Evolutionary conservation across 2,797 vertebrate species (phyloP).

Genomic region (Hydrocynus forskahlii): DNA sequence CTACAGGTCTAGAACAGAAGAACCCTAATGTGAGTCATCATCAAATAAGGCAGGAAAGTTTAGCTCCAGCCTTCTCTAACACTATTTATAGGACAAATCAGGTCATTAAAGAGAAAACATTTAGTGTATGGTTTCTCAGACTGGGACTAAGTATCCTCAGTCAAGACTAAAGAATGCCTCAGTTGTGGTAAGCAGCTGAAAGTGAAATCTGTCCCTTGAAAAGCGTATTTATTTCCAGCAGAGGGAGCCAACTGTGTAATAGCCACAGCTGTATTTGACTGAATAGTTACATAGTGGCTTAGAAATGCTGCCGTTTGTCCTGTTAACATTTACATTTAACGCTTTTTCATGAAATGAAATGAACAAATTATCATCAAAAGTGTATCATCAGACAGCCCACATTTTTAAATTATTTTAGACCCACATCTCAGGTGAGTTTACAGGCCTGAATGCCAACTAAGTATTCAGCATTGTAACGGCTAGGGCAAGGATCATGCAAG

Average conservation of each 20-base stretch:
- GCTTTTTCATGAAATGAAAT: no score
- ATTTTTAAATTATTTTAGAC: neutral
- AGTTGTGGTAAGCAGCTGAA: neutral
- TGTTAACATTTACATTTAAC: neutral
- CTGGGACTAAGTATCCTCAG: no score
- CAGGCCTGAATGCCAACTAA: neutral
- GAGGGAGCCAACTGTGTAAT: conserved; percentile 18
- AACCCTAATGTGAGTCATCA: no score
- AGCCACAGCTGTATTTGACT: neutral
- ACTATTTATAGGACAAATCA: no score
- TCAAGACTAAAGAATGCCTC: neutral
- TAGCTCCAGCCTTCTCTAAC: no score
- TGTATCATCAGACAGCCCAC: neutral
- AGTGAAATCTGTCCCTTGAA: neutral
- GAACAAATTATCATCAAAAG: neutral
- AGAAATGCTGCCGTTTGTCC: neutral
- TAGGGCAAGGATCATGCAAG: neutral
- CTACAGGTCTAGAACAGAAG: no score
- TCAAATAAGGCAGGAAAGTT: no score
- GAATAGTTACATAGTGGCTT: neutral
- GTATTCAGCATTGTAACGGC: neutral
- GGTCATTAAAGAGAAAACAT: no score
- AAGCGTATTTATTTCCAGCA: conserved; percentile 26
- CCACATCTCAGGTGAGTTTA: neutral
- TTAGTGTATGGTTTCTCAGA: no score